Evolutionary conservation across 2,113 vertebrate genomes (phyloP), one percentile per base, ranked within the genome.

Genomic region (Malurus alboscapulatus): DNA sequence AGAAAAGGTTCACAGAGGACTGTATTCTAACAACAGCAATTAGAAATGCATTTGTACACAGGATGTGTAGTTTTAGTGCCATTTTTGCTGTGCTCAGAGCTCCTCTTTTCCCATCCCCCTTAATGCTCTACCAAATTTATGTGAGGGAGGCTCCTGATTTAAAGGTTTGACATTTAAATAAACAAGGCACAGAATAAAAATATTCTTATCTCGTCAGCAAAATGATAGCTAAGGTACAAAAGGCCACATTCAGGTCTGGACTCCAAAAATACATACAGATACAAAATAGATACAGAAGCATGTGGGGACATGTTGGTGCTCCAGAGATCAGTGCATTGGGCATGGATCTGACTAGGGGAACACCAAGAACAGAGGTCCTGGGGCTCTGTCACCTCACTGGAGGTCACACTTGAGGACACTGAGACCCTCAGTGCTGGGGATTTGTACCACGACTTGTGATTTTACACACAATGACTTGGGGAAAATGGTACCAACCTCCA

Each of bases 81-180:
- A 51, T 74, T 95, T 92, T 88, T 81, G 71, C 32, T 80, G 48
- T 25, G 26, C 42, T 79, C 83, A 71, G n/a, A 45, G 30, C 54
- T 85, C 34, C 50, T 14, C 6, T 68, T 77, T 42, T 91, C 29
- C 30, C 62, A 54, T 50, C 18, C 4, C 22, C 51, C 62, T 76
- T 26, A 47, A 45, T 62, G 38, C 48, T 91, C 69, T 45, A 57
- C 57, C 61, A 82, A 66, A 84, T 79, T 89, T 82, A 91, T 2
- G 15, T 10, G 45, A 91, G 30, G 27, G 57, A 78, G 50, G 36
- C 30, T 88, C 87, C 82, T 95, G 93, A 94, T 76, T 82, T 92
- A 91, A 87, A 89, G 50, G 58, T 29, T 3, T 94, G 93, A 62
- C 85, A 85, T 89, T 94, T 94, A 85, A 87, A 82, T 76, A 85